Base-by-base conservation (phyloP, 2,797 vertebrate species). In the Gymnothorax reevesii region DNA sequence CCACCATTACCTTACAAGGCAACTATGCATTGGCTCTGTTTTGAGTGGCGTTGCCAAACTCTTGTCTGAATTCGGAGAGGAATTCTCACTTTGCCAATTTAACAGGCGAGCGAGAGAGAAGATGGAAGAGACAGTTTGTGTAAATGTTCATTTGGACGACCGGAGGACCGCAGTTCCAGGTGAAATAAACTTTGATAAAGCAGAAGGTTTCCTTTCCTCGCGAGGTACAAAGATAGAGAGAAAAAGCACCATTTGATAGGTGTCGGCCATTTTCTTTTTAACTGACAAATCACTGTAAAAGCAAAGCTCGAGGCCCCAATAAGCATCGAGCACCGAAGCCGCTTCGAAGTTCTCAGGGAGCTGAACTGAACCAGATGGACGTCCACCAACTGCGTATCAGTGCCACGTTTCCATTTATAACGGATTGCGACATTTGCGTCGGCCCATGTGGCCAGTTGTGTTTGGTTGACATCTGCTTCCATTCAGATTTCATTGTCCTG, bases 1-100 rank as follows among this genome's bases (percentile, higher is more conserved):
- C 62, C n/a, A n/a, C 62, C 62, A 66, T 66, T 66, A 66, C 62
- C 62, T 66, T 66, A 66, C 62, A 66, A 66, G 62, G 62, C 62
- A 66, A 66, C 62, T 66, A n/a, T n/a, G 62, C 62, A 66, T 66
- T 66, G 62, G 20, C 62, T 66, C 22, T 66, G 62, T 66, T 66
- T 66, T n/a, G 62, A 8, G 62, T 6, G 22, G 62, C 62, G 22
- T 25, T 66, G 62, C 62, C 62, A 66, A 66, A n/a, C 62, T 66
- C 22, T 66, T 66, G 62, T 66, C 62, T 66, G 62, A 7, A 66
- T 20, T n/a, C 7, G 6, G 62, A 66, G 62, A 66, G 62, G 20
- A 66, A 66, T 66, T 66, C 62, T n/a, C n/a, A 66, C 62, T n/a
- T 66, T 66, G 62, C 62, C 62, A 66, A 22, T 66, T 66, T 1